Evolutionary conservation across 35 echinoderm and acorn worm genomes (phyloP), one percentile per base, ranked within the genome.

Genomic region (Heliocidaris erythrogramma): DNA sequence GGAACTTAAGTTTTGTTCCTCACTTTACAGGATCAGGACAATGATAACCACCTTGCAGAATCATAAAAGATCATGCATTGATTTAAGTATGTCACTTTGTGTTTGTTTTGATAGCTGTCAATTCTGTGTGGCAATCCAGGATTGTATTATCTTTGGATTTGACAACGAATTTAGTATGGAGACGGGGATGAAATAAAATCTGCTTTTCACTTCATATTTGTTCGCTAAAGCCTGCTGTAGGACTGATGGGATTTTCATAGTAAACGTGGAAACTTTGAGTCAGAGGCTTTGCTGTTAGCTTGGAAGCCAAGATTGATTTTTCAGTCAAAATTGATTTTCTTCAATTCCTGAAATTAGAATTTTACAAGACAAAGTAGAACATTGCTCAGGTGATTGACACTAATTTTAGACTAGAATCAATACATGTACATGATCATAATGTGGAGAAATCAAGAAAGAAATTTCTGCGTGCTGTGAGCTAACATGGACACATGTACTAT

Each of bases 131-230:
- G 65, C 65, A 78, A n/a, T 78, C 65, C 21, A 21, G 65, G 18
- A 27, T 78, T 78, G 18, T 78, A 78, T 78, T 78, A 27, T 78
- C 65, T 2, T 78, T 78, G 65, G 65, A 21, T 78, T 78, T 78
- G 17, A 24, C n/a, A 24, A 78, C 21, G 27, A 78, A 78, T 78
- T 24, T n/a, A 78, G 4, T 27, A 78, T 18, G 27, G 18, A 78
- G 65, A n/a, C 21, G 65, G 7, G 65, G 65, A 78, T 78, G 65
- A 78, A 78, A 6, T 24, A n/a, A 78, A 78, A 78, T 78, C 65
- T 78, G 14, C 65, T 78, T 78, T 78, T 78, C 65, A 78, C 65
- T 78, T 78, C 65, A n/a, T 78, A 78, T 78, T 78, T 78, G 65
- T 78, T n/a, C 27, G 65, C 7, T 78, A 78, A 78, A 78, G 18